Evolutionary conservation across 2,888 invertebrate species (phyloP), one percentile per base, ranked within the genome.

Genomic region (Ennomos quercinarius): DNA sequence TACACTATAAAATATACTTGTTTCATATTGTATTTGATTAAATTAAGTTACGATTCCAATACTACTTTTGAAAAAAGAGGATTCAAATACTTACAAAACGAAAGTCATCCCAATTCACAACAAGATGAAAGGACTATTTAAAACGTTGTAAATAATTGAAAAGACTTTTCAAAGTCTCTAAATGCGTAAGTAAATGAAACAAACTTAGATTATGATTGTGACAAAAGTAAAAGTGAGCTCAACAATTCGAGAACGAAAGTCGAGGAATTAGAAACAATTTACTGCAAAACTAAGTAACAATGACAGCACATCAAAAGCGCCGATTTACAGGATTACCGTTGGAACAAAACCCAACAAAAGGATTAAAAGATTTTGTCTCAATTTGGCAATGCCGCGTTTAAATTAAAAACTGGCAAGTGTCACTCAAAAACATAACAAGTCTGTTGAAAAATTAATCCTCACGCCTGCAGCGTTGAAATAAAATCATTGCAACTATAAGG

Each of bases 401-500:
- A 80, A 81, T 81, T 78, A 77, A 81, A 84, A 78, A 74, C 74
- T 73, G 73, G 63, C 77, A 86, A 78, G 67, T 83, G 88, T 86
- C 90, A 87, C 79, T 87, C 87, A 87, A 79, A 81, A 80, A 71
- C 71, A 68, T 85, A 90, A 89, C 87, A 83, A 87, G 87, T 77
- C 76, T 74, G 78, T 78, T 74, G 70, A 77, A 74, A 81, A 79
- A 74, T 80, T 84, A 84, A 86, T 86, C 84, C 78, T 72, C 80
- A 70, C 77, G 72, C 74, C 78, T 73, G 67, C 67, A 64, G 65
- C 68, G 74, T 73, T 76, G 73, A 71, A 81, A 80, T 78, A 80
- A 84, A 77, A 78, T 81, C 80, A 69, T 72, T 77, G 80, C 77
- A 73, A 71, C 76, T 81, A 80, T 83, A 83, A 81, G 71, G 72